Base-by-base conservation (phyloP, 2,888 invertebrate species). In the Ditula angustiorana region DNA sequence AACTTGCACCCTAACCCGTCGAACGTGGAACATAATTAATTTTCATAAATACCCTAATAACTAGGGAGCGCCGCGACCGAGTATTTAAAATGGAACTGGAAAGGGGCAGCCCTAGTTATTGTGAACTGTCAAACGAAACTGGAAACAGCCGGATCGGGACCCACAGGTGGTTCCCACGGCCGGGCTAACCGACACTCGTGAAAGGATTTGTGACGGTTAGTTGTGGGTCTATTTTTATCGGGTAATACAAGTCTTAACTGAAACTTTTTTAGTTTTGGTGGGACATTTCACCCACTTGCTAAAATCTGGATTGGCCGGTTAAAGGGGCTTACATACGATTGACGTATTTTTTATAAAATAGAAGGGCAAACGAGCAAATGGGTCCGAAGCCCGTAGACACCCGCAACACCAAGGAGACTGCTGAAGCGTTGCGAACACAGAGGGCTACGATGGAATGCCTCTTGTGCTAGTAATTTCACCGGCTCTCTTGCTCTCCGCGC, bases 101-200 rank as follows among this genome's bases (percentile, higher is more conserved):
- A 41, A 13, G 37, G 35, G 50, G 52, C 8, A 33, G n/a, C 35
- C n/a, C 11, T 11, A n/a, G 16, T 19, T 33, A 11, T 41, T 41
- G 28, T 5, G 35, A 24, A 41, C 61, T 44, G 57, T 33, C 63
- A 23, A 44, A 44, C 58, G 24, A 24, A 26, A 56, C 44, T 35
- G 46, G 61, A 8, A 62, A 70, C 70, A 69, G 68, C 77, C 57
- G 49, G 46, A 24, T 33, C 28, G 60, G 49, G 46, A 24, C 41
- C 28, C 61, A 65, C 58, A 60, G 60, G 59, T 64, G 59, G 55
- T 59, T 64, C 64, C 59, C 64, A 64, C 64, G 59, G 23, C 46
- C 52, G 37, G 52, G 21, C 19, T 44, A 53, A 47, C 64, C 52
- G 52, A 33, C 44, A 13, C 46, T 46, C 37, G 23, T 49, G 28